Evolutionary conservation across 2,888 invertebrate species (phyloP).

Genomic region (Drosophila meridionalis): DNA sequence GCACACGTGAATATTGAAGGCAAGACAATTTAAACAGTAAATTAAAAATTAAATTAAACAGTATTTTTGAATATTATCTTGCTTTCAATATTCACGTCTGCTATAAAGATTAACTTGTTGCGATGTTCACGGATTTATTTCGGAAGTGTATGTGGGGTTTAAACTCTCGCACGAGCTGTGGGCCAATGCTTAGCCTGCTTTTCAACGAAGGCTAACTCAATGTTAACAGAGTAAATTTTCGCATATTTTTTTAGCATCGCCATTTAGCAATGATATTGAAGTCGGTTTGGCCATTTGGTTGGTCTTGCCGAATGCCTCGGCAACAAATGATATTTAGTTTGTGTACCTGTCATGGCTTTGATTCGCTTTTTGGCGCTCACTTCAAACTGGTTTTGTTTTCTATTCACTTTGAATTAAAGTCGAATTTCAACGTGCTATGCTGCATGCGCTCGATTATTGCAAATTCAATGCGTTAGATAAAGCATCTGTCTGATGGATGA

Average conservation of each 20-base stretch:
- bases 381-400: constrained; percentile 54
- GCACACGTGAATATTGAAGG: too few relatives aligned
- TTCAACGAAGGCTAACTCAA: constrained; percentile 7
- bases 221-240: constrained; percentile 6
- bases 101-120: background rate
- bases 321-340: constrained; percentile 35
- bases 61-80: too few relatives aligned
- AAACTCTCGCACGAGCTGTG: background rate
- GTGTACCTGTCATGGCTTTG: constrained; percentile 16
- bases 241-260: background rate
- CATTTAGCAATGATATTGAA: constrained; percentile 20
- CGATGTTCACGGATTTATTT: background rate
- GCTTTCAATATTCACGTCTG: background rate
- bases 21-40: too few relatives aligned
- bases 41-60: too few relatives aligned
- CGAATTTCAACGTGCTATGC: constrained; percentile 29
- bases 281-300: constrained; percentile 16
- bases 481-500: background rate
- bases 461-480: background rate
- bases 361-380: constrained; percentile 24
- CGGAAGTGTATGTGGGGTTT: background rate
- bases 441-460: background rate
- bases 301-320: constrained; percentile 22
- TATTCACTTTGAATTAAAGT: constrained; percentile 22
- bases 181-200: background rate